Percentiles rank a stretch among this genome's conserved stretches.
Evolutionary conservation across 2,113 vertebrate species (phyloP).

Genomic region (Peucedramus taeniatus): DNA sequence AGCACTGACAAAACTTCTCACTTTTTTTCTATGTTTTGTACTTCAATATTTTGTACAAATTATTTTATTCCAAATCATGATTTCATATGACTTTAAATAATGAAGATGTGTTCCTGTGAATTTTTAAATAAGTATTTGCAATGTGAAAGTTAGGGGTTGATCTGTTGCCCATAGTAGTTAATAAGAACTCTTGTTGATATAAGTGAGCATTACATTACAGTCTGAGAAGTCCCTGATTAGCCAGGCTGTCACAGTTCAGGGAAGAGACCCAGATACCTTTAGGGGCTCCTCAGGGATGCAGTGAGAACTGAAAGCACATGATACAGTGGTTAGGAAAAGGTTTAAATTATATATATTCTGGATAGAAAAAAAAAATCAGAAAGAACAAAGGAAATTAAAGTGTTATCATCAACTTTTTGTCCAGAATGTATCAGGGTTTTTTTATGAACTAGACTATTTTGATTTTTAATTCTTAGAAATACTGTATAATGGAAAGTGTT

Average conservation of each 20-base stretch:
- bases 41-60: background rate
- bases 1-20: background rate
- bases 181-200: background rate
- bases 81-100: background rate
- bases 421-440: background rate
- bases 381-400: background rate
- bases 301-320: background rate
- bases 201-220: background rate
- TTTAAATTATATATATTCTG: background rate
- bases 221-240: background rate
- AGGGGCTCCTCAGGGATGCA: background rate
- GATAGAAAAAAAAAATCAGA: background rate
- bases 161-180: background rate
- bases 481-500: rapidly evolving
- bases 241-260: background rate
- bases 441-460: background rate
- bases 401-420: background rate
- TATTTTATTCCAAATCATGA: background rate
- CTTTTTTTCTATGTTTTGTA: background rate
- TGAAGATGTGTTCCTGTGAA: background rate
- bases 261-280: background rate
- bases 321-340: background rate
- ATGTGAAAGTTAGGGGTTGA: background rate
- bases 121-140: background rate
- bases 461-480: background rate